Conservation (phyloP, 2,113 vertebrate species). For the Siniperca knerii region DNA sequence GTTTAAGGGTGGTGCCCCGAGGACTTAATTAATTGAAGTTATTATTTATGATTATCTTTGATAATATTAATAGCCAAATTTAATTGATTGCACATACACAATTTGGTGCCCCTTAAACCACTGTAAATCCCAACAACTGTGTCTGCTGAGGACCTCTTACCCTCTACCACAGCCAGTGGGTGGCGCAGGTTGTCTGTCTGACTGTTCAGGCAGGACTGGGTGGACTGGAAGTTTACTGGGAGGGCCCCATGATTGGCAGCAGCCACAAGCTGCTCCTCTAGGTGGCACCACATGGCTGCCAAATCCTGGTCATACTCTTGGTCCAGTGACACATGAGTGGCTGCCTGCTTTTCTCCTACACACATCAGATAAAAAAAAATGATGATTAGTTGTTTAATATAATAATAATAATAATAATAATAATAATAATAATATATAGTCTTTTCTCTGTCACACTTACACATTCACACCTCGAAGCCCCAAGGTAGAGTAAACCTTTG, state of each 20-base stretch:
- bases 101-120: no score
- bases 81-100: no score
- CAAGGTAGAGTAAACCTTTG: background rate
- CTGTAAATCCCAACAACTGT: background rate
- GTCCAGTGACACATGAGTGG: constrained; percentile 94
- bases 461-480: background rate
- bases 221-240: constrained; percentile 90
- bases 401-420: background rate
- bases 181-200: constrained; percentile 93
- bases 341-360: constrained; percentile 96
- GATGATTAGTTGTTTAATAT: background rate
- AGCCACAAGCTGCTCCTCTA: constrained; percentile 93
- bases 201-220: constrained; percentile 93
- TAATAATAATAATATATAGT: background rate
- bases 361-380: background rate
- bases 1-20: no score
- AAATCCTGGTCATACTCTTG: constrained; percentile 94
- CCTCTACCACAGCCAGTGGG: constrained; percentile 93
- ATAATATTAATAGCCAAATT: no score
- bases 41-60: no score
- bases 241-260: constrained; percentile 87
- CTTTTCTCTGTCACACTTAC: background rate
- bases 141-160: constrained; percentile 75
- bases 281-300: constrained; percentile 92
- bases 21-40: no score